Evolutionary conservation across 2,113 vertebrate genomes (phyloP).

Genomic region (Leuciscus idus): DNA sequence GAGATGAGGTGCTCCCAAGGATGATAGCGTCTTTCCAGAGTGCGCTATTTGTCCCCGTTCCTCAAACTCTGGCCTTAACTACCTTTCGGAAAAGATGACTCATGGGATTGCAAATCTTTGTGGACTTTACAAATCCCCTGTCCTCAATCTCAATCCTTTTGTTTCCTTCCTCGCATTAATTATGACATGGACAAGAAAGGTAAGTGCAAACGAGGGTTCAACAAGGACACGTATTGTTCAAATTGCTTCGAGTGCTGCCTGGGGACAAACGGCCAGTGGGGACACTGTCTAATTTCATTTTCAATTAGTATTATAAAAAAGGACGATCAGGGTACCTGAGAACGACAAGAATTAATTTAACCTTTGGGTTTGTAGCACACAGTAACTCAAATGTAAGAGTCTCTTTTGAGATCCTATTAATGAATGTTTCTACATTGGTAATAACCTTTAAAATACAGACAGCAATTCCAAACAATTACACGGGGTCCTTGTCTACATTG

Average conservation of each 20-base stretch:
- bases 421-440: background rate
- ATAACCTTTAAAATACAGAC: constrained; percentile 21
- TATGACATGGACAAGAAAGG: background rate
- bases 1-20: constrained; percentile 33
- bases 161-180: constrained; percentile 1
- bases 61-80: background rate
- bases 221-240: background rate
- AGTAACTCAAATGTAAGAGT: background rate
- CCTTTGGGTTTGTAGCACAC: background rate
- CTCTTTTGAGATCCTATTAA: constrained; percentile 12
- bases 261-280: background rate
- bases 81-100: constrained; percentile 14
- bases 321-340: constrained; percentile 4
- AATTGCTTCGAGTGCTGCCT: background rate
- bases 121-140: constrained; percentile 22
- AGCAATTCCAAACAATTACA: constrained; percentile 25
- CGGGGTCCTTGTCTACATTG: background rate
- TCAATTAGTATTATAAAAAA: constrained; percentile 34
- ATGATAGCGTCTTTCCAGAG: constrained; percentile 19
- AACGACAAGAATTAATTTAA: constrained; percentile 20
- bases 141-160: background rate
- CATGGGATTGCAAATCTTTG: constrained; percentile 13
- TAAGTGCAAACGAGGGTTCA: background rate
- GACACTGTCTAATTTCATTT: constrained; percentile 24
- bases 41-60: constrained; percentile 3